Evolutionary conservation across 2,797 vertebrate species (phyloP).

Genomic region (Tapirus indicus): DNA sequence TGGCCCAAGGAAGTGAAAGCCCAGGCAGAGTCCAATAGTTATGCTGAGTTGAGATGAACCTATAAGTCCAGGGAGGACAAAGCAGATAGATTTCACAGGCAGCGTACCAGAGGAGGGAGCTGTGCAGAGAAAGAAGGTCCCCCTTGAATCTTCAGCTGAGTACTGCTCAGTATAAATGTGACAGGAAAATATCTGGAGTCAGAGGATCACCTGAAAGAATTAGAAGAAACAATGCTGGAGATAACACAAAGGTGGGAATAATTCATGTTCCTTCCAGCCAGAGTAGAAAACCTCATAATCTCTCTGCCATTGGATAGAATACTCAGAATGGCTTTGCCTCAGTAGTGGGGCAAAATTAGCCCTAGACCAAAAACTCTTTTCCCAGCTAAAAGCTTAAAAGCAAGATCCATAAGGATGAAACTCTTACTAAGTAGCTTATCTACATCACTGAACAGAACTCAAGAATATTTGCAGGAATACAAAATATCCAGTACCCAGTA

Average conservation of each 20-base stretch:
- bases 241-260: background rate
- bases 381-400: background rate
- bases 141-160: background rate
- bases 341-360: too few relatives aligned
- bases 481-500: background rate
- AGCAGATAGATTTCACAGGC: background rate
- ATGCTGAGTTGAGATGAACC: background rate
- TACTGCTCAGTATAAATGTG: background rate
- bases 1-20: background rate
- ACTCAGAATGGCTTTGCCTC: background rate
- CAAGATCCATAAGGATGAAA: background rate
- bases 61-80: background rate
- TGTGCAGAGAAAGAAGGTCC: background rate
- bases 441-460: background rate
- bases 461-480: background rate
- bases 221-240: background rate
- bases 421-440: background rate
- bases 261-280: background rate
- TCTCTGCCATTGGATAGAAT: background rate
- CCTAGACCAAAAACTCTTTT: background rate
- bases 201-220: background rate
- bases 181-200: background rate
- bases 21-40: background rate
- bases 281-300: background rate
- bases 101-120: background rate